Conservation (phyloP, 2,113 vertebrate genomes). For the Sturnira hondurensis region DNA sequence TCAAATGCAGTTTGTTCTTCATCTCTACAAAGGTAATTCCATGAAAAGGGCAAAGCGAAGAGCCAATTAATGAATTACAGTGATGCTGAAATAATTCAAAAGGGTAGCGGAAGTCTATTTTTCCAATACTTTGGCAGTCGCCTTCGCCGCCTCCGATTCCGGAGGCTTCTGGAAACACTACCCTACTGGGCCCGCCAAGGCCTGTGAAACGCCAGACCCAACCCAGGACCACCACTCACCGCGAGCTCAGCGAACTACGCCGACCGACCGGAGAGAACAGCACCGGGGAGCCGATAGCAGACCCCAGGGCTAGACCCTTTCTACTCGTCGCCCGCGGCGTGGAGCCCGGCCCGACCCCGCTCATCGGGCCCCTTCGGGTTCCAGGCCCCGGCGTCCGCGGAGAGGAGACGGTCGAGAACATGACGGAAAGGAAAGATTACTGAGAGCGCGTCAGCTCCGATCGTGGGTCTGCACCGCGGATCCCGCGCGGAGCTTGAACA, state of each 20-base stretch:
- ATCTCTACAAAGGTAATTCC: background rate
- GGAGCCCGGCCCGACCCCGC: conserved; percentile 61
- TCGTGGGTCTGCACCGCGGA: fast-evolving
- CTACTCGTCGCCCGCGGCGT: conserved; percentile 71
- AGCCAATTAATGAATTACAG: background rate
- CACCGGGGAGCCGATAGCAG: conserved; percentile 62
- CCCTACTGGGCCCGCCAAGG: background rate
- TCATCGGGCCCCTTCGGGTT: conserved; percentile 67
- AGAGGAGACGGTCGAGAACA: conserved; percentile 76
- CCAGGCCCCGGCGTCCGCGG: conserved; percentile 75
- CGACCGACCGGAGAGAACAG: conserved; percentile 78
- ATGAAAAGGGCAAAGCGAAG: background rate
- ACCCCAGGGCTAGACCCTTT: conserved; percentile 63
- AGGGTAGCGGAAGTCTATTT: background rate
- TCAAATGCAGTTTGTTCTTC: background rate
- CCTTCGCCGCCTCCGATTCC: background rate
- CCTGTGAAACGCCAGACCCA: background rate
- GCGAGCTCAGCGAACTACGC: conserved; percentile 75
- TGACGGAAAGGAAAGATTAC: fast-evolving
- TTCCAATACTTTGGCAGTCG: background rate
- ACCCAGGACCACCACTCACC: conserved; percentile 68
- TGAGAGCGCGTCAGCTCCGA: fast-evolving
- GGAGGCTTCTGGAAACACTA: background rate
- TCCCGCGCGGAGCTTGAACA: background rate
- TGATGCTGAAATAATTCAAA: background rate